Evolutionary conservation across 2,888 invertebrate species (phyloP).

Genomic region (Malachius bipustulatus): DNA sequence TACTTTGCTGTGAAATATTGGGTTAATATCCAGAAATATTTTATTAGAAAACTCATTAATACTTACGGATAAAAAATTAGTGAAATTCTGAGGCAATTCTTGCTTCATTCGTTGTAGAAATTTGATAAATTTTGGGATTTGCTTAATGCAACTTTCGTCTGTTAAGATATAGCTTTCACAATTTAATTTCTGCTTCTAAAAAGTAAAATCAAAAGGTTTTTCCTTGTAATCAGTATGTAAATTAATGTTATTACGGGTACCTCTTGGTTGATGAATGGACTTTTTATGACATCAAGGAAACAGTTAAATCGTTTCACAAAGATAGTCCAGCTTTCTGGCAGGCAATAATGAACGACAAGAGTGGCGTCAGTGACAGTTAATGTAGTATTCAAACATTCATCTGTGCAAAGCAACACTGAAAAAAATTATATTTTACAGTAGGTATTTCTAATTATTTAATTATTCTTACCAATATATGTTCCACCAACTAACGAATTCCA

Average conservation of each 20-base stretch:
- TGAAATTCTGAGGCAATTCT: conserved; percentile 25
- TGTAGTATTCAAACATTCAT: conserved; percentile 46
- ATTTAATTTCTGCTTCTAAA: too few species aligned
- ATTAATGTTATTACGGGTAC: conserved; percentile 24
- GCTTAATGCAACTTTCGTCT: conserved; percentile 46
- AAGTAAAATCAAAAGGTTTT: too few species aligned
- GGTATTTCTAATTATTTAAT: not conserved
- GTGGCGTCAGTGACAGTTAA: conserved; percentile 53
- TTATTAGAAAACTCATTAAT: too few species aligned
- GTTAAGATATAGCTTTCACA: conserved; percentile 30
- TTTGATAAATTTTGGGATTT: conserved; percentile 48
- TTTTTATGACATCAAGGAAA: conserved; percentile 48
- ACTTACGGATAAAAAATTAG: conserved; percentile 21
- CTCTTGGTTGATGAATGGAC: conserved; percentile 22
- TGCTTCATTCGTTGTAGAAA: conserved; percentile 41
- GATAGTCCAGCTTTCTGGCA: conserved; percentile 51
- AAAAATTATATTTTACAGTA: conserved; percentile 11
- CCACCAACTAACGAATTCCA: conserved; percentile 19
- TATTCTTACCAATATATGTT: conserved; percentile 20
- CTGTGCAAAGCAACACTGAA: conserved; percentile 53
- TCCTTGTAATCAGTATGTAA: too few species aligned
- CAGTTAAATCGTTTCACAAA: conserved; percentile 60
- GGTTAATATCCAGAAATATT: too few species aligned
- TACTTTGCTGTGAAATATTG: too few species aligned
- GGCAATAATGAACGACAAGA: conserved; percentile 58